Conservation (phyloP, 2,888 invertebrate genomes). For the Odontomyia ornata region DNA sequence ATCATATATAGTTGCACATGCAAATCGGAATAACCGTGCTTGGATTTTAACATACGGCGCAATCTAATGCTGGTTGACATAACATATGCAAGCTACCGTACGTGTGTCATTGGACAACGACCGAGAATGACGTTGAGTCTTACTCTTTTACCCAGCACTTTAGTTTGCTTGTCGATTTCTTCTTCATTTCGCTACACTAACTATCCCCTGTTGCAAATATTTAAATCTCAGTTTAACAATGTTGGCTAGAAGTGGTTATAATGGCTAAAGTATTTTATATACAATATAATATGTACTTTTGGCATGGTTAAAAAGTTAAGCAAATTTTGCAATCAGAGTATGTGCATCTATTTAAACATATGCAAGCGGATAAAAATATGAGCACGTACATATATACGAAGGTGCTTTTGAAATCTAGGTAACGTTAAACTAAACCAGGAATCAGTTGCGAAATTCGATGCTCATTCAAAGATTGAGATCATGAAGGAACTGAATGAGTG, state of each 20-base stretch:
- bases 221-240: constrained; percentile 11
- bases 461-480: too few species aligned
- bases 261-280: constrained; percentile 6
- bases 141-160: background rate
- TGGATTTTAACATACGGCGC: constrained; percentile 30
- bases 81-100: constrained; percentile 32
- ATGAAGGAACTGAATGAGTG: too few species aligned
- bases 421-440: too few species aligned
- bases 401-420: too few species aligned
- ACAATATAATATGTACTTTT: too few species aligned
- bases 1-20: background rate
- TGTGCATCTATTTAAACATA: too few species aligned
- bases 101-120: constrained; percentile 4
- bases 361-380: too few species aligned
- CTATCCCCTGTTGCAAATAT: background rate
- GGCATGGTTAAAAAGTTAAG: constrained; percentile 16
- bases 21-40: constrained; percentile 34
- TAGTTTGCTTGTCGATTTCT: background rate
- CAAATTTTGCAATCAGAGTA: constrained; percentile 11
- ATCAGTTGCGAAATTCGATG: too few species aligned
- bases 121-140: too few species aligned
- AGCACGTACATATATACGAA: too few species aligned
- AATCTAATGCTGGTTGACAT: constrained; percentile 13
- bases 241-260: constrained; percentile 15
- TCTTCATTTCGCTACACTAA: background rate